Base-by-base conservation (phyloP, 2,113 vertebrate species). In the Hystrix cristata region DNA sequence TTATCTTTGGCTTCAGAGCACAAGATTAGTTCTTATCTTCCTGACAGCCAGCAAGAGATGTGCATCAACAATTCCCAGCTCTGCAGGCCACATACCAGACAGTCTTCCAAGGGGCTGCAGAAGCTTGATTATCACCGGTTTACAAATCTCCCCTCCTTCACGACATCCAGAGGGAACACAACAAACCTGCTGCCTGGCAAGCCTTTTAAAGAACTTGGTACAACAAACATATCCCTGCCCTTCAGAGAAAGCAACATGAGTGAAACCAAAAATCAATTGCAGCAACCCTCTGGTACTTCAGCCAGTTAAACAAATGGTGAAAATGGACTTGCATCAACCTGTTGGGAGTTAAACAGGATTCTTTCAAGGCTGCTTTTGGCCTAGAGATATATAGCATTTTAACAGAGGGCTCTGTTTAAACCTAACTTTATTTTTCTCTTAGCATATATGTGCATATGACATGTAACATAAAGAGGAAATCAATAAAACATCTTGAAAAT, bases 161-260 rank as follows among this genome's bases (percentile, higher is more conserved):
- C 7, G 53, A 51, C 38, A 79, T 60, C 57, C 82, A 31, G n/a
- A n/a, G 93, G 87, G 93, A 95, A 69, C 59, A 91, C 76, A 34
- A 65, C 60, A 90, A 81, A 95, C 60, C 89, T 78, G 81, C 1
- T 93, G 93, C 59, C 62, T 93, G 93, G 62, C 62, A 90, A 79
- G 43, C 14, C 31, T 71, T 93, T 94, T 92, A 81, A 82, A 92
- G 94, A 84, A 96, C 71, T 59, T 81, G 96, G 86, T 55, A 69
- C 57, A 84, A 57, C 29, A 96, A 95, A 91, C 46, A 87, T 29
- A 64, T 31, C 43, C 59, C 64, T 94, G 76, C 29, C 55, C 76
- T 94, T 85, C 88, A 87, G 90, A 90, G 87, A 90, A 59, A 82
- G 74, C 34, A 72, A 94, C 57, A 55, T 19, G 21, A 64, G n/a